Evolutionary conservation across 2,888 invertebrate genomes (phyloP), one percentile per base, ranked within the genome.

Genomic region (Chelonus formosanus): DNA sequence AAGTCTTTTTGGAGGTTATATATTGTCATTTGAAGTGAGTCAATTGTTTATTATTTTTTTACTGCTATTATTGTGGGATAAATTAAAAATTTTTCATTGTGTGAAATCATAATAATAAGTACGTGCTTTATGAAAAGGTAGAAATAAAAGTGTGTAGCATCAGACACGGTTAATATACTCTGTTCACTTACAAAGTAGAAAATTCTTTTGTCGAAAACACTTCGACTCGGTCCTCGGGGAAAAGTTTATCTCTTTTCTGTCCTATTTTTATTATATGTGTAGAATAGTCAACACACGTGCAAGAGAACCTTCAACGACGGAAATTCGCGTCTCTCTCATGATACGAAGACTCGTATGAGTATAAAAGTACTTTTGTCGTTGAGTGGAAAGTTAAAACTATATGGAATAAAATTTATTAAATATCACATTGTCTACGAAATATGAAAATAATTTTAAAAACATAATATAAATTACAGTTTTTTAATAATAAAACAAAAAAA

Each of bases 171-270:
- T 44, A 45, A 5, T 31, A 5, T 8, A 31, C 7, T 43, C 56
- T 20, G 34, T 47, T 58, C 45, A 58, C 32, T 58, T 10, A 44
- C 58, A 34, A 34, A 45, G 45, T 32, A 64, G 58, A 44, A 59
- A 59, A 64, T 59, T 53, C 52, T 58, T 58, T 58, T 58, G 58
- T 58, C 53, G 44, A 64, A 64, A 64, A 58, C 58, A 58, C 53
- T 64, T 64, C 58, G 35, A 58, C 44, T 57, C 57, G 32, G 55
- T 58, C 64, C 45, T 45, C 58, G 45, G 20, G 6, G 44, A 45
- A 52, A 58, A 64, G 58, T 58, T 64, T 64, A 58, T 58, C 58
- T 53, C 65, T 52, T 40, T 20, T 20, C 44, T 20, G 36, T 44
- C 55, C 44, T 31, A 7, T 31, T 20, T 45, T 5, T 58, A 45